Base-by-base conservation (phyloP, 2,888 invertebrate species). In the Andrena chrysosceles region DNA sequence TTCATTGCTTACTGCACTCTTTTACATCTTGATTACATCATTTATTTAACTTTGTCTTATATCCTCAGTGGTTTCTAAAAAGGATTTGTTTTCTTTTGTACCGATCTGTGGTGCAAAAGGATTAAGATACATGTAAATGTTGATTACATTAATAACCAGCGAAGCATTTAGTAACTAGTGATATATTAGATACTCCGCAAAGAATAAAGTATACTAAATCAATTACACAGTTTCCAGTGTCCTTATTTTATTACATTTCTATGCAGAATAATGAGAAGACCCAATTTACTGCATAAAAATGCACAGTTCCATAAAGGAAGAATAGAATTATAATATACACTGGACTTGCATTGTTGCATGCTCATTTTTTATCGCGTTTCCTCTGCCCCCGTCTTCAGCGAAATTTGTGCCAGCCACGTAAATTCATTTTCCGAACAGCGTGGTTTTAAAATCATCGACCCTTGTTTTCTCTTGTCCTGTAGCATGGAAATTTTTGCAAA, bases 401-500 rank as follows among this genome's bases (percentile, higher is more conserved):
- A 35, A 52, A 66, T 70, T 69, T 26, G 10, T n/a, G 54, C 10
- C 23, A 10, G 10, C 42, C 63, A 31, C 62, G 33, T 60, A 66
- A 80, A 81, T 81, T 80, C 60, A 63, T 67, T 68, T 74, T 20
- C 23, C 35, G 56, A 31, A 48, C 31, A 52, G 64, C 35, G 56
- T 33, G 54, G 56, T 56, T 67, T 70, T 64, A 70, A 70, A 81
- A 73, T 81, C 74, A 81, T 81, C 69, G 81, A 64, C 31, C 23
- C 59, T 54, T 74, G 74, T 80, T 64, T 26, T 42, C 72, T 26
- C 8, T 26, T 33, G 20, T 6, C 66, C 29, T 8, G n/a, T 42
- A n/a, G 23, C 49, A 83, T 76, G 84, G 83, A 83, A 80, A 84
- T 83, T 83, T 78, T 83, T 83, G 78, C 83, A 83, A 83, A 83